A percentile compares a stretch with the other conserved stretches of the same genome.
Evolutionary conservation across 2,113 vertebrate genomes (phyloP).

Genomic region (Phoenicopterus ruber): DNA sequence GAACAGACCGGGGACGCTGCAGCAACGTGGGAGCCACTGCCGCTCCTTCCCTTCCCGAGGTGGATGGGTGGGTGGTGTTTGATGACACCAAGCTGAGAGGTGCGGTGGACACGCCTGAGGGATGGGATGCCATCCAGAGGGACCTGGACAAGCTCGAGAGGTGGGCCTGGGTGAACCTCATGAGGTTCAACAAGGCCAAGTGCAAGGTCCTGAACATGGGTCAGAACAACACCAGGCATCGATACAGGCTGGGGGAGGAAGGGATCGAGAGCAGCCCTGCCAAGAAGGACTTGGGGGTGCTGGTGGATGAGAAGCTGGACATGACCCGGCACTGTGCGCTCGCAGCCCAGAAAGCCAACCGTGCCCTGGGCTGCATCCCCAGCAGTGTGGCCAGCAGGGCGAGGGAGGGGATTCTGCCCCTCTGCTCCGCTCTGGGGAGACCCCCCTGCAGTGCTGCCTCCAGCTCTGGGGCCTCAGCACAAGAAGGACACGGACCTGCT

Average conservation of each 20-base stretch:
- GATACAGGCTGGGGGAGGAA: too few relatives aligned
- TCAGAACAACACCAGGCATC: too few relatives aligned
- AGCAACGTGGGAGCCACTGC: neutral
- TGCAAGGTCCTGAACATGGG: neutral
- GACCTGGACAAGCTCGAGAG: neutral
- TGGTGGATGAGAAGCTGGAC: too few relatives aligned
- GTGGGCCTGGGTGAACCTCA: fast-evolving
- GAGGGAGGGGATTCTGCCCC: fast-evolving
- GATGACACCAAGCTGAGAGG: neutral
- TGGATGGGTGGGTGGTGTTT: neutral
- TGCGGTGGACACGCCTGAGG: fast-evolving
- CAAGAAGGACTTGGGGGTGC: too few relatives aligned
- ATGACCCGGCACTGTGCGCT: fast-evolving
- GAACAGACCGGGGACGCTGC: neutral
- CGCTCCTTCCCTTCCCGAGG: neutral
- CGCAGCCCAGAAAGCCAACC: fast-evolving
- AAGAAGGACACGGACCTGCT: neutral
- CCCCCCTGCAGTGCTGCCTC: fast-evolving
- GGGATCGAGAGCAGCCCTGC: too few relatives aligned
- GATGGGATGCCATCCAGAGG: neutral
- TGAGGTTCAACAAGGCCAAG: neutral
- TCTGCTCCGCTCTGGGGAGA: fast-evolving
- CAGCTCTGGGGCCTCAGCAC: neutral
- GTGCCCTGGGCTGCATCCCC: neutral
- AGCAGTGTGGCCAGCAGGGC: neutral